These are phyloP conservation scores for Cetoscarus ocellatus DNA, from an alignment of 2,797 vertebrate species.

Conservation along the genomic window DNA sequence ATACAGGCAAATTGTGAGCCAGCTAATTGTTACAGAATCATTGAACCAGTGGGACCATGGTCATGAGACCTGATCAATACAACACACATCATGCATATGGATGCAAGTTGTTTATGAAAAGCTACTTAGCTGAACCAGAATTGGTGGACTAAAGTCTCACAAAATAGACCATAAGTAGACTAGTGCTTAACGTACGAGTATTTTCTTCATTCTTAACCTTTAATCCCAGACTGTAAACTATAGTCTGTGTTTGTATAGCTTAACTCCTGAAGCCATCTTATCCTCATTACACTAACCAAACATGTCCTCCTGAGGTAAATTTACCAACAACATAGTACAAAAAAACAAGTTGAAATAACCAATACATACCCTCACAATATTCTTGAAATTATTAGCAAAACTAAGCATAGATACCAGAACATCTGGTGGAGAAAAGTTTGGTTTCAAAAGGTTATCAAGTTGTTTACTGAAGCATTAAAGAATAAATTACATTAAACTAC, in stretches of 20 bases:
- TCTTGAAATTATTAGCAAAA: no score
- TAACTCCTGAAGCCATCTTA: conserved; percentile 1
- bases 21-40: no score
- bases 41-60: no score
- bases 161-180: no score
- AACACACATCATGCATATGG: no score
- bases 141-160: background rate
- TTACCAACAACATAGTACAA: background rate
- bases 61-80: no score
- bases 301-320: background rate
- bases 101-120: no score
- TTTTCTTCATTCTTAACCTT: background rate
- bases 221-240: background rate
- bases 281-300: conserved; percentile 21
- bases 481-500: background rate
- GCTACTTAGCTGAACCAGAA: background rate
- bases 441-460: background rate
- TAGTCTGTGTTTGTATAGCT: background rate
- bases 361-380: no score
- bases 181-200: no score
- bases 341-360: background rate
- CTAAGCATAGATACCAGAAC: background rate
- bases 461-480: background rate
- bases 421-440: background rate
- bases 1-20: no score